A percentile compares a stretch with the other conserved stretches of the same genome.
These are phyloP conservation scores for Galeruca laticollis DNA, from an alignment of 2,888 invertebrate species.

Conservation along the genomic window DNA sequence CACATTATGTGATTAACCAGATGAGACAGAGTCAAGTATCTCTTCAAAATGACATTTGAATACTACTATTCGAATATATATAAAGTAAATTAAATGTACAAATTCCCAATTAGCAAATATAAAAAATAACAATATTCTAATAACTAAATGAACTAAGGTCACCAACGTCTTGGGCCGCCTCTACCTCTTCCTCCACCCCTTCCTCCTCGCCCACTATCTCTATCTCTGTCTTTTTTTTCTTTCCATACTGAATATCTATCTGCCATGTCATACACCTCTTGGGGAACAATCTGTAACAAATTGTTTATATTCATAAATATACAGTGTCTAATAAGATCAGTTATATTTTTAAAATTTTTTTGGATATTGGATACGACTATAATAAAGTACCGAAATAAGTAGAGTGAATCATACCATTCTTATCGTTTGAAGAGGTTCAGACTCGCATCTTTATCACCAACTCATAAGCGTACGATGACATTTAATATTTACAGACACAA, in stretches of 20 bases:
- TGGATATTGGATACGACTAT: too few relatives aligned
- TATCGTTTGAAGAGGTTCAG: too few relatives aligned
- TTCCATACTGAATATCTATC: conserved; percentile 79
- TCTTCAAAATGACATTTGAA: conserved; percentile 36
- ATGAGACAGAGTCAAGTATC: conserved; percentile 60
- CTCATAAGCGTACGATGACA: too few relatives aligned
- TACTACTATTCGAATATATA: conserved; percentile 17
- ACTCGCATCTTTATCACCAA: too few relatives aligned
- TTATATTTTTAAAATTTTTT: too few relatives aligned
- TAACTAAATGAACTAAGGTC: conserved; percentile 5
- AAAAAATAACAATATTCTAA: conserved; percentile 6
- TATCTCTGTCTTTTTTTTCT: conserved; percentile 66
- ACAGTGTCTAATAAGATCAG: too few relatives aligned
- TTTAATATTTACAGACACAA: too few relatives aligned
- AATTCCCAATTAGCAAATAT: background rate
- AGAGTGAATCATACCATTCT: too few relatives aligned
- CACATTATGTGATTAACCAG: conserved; percentile 62
- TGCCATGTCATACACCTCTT: conserved; percentile 82
- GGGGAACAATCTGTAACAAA: conserved; percentile 78
- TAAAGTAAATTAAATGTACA: conserved; percentile 17
- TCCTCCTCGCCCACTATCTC: conserved; percentile 53
- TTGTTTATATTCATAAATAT: too few relatives aligned
- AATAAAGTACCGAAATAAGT: too few relatives aligned
- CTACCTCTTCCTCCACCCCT: conserved; percentile 54
- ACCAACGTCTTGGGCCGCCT: conserved; percentile 38